These are phyloP conservation scores for Melanotaenia pygmaea DNA, from an alignment of 2,797 vertebrate species.

Conservation along the genomic window DNA sequence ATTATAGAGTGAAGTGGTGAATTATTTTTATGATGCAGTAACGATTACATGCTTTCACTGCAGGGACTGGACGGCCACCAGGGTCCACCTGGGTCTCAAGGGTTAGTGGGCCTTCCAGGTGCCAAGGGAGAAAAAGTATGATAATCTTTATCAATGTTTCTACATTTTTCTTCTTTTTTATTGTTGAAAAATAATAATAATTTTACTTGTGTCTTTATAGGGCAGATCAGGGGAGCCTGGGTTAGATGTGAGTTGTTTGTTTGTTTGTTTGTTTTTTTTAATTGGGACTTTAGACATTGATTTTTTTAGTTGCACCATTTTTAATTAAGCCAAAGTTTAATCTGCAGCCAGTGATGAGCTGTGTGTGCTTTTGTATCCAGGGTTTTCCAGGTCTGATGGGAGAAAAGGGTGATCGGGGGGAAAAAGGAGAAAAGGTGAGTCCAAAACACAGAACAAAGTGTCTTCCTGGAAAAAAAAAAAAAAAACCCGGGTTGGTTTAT, in stretches of 20 bases:
- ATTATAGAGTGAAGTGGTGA: not conserved
- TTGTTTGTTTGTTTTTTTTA: conserved; percentile 20
- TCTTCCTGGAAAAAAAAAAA: too few species aligned
- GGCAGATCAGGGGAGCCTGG: conserved; percentile 92
- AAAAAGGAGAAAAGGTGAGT: conserved; percentile 91
- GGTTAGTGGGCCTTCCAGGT: conserved; percentile 92
- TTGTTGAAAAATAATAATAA: not conserved
- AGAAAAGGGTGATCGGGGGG: conserved; percentile 90
- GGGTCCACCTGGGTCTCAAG: conserved; percentile 86
- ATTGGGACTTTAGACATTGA: not conserved
- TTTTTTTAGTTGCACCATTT: not conserved
- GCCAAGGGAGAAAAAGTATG: conserved; percentile 94
- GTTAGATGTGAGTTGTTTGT: conserved; percentile 89
- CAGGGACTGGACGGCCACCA: conserved; percentile 79
- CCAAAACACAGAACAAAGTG: not conserved
- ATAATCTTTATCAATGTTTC: not conserved
- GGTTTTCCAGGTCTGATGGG: conserved; percentile 93
- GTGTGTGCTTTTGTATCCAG: conserved; percentile 69
- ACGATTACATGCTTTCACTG: conserved; percentile 14
- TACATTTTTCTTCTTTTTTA: not conserved
- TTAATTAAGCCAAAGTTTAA: not conserved
- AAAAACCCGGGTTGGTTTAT: not conserved
- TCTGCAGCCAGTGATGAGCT: not conserved
- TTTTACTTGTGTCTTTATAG: conserved; percentile 75
- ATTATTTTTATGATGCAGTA: not conserved